These are phyloP conservation scores for Garra rufa DNA, from an alignment of 2,113 vertebrate genomes.

Conservation along the genomic window DNA sequence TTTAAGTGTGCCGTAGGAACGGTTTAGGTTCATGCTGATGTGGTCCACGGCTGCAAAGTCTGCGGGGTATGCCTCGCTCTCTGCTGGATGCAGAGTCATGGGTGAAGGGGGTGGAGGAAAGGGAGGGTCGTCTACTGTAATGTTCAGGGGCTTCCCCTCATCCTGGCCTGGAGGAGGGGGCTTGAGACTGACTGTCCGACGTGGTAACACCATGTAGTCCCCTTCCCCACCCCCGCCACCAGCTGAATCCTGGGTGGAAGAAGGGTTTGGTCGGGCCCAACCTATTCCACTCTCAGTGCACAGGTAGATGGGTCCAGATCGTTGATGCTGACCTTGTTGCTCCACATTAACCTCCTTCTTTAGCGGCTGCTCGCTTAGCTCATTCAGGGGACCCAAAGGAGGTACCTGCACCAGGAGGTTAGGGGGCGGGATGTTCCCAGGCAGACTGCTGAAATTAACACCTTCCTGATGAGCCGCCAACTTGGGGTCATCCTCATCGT, in stretches of 20 bases:
- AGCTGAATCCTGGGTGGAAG: constrained; percentile 71
- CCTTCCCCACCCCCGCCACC: constrained; percentile 79
- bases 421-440: constrained; percentile 92
- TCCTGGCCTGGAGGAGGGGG: constrained; percentile 79
- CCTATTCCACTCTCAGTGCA: constrained; percentile 91
- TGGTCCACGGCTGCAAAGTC: constrained; percentile 89
- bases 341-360: constrained; percentile 88
- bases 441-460: constrained; percentile 90
- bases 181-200: constrained; percentile 91
- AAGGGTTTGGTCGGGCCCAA: constrained; percentile 80
- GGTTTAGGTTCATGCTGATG: constrained; percentile 87
- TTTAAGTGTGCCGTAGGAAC: constrained; percentile 92
- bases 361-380: constrained; percentile 81
- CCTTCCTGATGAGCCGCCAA: constrained; percentile 87
- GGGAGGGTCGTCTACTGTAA: constrained; percentile 82
- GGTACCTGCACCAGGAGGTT: constrained; percentile 89
- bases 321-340: constrained; percentile 75
- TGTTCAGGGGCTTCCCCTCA: constrained; percentile 84
- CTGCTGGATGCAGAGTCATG: constrained; percentile 78
- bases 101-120: constrained; percentile 84
- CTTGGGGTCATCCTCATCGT: constrained; percentile 95
- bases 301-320: constrained; percentile 86
- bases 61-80: constrained; percentile 84
- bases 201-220: constrained; percentile 96
- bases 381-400: constrained; percentile 84